Conservation (phyloP, 2,888 invertebrate species). For the Digitonthophagus gazella region DNA sequence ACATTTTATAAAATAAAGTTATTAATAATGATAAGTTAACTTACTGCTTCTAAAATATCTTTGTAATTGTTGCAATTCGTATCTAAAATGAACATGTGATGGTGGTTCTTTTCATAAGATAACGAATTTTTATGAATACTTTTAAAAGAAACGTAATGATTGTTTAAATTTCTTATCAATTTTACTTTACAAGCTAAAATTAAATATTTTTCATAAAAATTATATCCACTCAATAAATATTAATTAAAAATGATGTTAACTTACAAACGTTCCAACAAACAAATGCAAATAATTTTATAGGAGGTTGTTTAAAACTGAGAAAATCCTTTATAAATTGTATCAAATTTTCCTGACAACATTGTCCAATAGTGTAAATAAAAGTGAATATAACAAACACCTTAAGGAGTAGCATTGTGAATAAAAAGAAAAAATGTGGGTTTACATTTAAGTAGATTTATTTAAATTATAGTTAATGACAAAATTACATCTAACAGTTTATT, state of each 20-base stretch:
- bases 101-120: background rate
- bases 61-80: background rate
- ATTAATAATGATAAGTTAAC: too few species aligned
- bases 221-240: too few species aligned
- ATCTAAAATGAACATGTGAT: background rate
- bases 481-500: too few species aligned
- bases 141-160: background rate
- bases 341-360: background rate
- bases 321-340: background rate
- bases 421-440: background rate
- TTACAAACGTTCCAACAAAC: background rate
- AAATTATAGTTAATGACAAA: too few species aligned
- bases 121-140: background rate
- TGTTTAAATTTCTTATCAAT: background rate
- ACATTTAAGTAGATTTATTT: too few species aligned
- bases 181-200: background rate
- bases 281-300: background rate
- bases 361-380: background rate
- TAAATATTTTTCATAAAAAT: too few species aligned
- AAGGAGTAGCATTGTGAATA: background rate
- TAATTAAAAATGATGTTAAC: background rate
- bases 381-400: background rate
- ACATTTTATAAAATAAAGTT: background rate
- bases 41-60: background rate
- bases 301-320: background rate